Conservation (phyloP, 2,797 vertebrate genomes). For the Somateria mollissima region DNA sequence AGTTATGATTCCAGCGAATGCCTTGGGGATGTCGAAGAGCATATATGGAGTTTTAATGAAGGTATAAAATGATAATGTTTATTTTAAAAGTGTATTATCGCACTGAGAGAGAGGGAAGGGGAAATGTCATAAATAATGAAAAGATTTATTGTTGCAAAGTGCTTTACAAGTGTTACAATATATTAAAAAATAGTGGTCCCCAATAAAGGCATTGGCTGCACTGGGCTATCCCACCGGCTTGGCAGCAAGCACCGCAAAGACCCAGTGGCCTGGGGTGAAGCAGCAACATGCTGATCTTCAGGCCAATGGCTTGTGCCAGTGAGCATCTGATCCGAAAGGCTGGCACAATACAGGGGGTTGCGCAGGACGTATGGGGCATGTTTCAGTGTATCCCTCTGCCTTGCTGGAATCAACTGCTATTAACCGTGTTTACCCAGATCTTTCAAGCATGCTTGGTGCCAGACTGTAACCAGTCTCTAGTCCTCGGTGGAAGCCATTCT, state of each 20-base stretch:
- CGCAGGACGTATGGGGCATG: accelerated
- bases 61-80: conserved; percentile 7
- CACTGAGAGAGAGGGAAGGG: background rate
- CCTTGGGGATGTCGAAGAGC: conserved; percentile 37
- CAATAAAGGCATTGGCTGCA: background rate
- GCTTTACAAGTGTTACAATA: conserved; percentile 20
- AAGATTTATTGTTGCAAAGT: conserved; percentile 30
- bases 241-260: background rate
- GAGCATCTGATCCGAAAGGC: background rate
- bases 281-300: accelerated
- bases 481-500: background rate
- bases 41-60: conserved; percentile 31
- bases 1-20: conserved; percentile 61
- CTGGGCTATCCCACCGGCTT: accelerated
- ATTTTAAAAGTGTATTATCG: conserved; percentile 14
- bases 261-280: background rate
- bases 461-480: background rate
- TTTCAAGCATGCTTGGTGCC: background rate
- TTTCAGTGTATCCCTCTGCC: background rate
- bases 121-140: conserved; percentile 9
- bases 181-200: background rate
- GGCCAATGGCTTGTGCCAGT: background rate
- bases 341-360: background rate
- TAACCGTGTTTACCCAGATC: background rate
- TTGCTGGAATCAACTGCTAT: background rate